phyloP scores from a whole-genome alignment of 2,888 invertebrate genomes.

The Eubasilissa splendida region DNA sequence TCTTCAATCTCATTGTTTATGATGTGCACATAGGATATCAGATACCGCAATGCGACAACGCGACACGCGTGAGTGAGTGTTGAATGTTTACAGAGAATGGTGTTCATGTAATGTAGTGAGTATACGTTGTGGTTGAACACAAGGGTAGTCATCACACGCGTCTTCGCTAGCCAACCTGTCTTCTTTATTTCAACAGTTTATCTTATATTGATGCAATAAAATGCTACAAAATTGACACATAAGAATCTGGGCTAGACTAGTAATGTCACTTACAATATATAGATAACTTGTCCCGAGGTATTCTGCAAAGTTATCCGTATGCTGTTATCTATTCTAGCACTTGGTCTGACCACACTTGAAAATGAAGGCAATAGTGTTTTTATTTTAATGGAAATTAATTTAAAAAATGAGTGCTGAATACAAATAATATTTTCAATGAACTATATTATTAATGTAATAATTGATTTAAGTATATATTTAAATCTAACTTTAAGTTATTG shows the following conservation, averaged over 20 bases:
- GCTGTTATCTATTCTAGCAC: conserved; percentile 29
- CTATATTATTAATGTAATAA: conserved; percentile 57
- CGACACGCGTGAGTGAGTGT: conserved; percentile 1
- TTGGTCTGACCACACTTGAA: conserved; percentile 34
- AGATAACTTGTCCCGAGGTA: conserved; percentile 54
- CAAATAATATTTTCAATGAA: conserved; percentile 51
- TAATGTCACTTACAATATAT: conserved; percentile 66
- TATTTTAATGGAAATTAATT: conserved; percentile 40
- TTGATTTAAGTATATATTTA: conserved; percentile 57
- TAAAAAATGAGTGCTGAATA: conserved; percentile 50
- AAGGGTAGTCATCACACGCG: conserved; percentile 1
- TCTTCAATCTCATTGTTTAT: conserved; percentile 31
- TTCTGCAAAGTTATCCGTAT: background rate
- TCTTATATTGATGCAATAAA: conserved; percentile 73
- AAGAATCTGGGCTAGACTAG: conserved; percentile 75
- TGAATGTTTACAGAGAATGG: conserved; percentile 43
- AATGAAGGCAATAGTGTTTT: conserved; percentile 54
- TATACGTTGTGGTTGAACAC: conserved; percentile 39
- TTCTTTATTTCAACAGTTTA: conserved; percentile 66
- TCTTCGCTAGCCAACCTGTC: conserved; percentile 35
- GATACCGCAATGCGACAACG: background rate
- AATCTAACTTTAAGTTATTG: conserved; percentile 50
- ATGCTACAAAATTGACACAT: conserved; percentile 75
- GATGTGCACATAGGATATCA: background rate
- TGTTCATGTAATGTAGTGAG: conserved; percentile 35